A percentile compares a stretch with the other conserved stretches of the same genome.
Evolutionary conservation across 2,113 vertebrate genomes (phyloP).

Genomic region (Eptesicus fuscus): DNA sequence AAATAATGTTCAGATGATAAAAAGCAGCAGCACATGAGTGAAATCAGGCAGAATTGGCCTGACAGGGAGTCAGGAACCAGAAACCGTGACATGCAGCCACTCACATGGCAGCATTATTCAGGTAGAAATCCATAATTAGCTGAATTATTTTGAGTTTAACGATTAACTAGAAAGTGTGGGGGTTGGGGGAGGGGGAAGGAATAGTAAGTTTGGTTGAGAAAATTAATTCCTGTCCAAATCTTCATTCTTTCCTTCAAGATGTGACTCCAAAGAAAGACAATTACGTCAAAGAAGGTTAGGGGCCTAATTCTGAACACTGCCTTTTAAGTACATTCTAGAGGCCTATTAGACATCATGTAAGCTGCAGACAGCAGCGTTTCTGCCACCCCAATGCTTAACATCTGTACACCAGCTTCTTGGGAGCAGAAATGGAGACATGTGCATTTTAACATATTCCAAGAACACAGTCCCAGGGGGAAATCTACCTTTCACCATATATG

Average conservation of each 20-base stretch:
- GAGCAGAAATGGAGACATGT: conserved; percentile 63
- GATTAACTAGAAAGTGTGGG: neutral
- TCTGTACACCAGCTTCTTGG: conserved; percentile 70
- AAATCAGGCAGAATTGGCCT: conserved; percentile 17
- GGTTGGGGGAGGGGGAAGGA: neutral
- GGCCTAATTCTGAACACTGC: conserved; percentile 5
- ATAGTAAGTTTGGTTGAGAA: neutral
- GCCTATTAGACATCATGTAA: conserved; percentile 56
- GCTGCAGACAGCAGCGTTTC: conserved; percentile 46
- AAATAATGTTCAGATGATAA: conserved; percentile 48
- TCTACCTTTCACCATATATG: conserved; percentile 70
- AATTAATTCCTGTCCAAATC: conserved; percentile 19
- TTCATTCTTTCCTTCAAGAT: conserved; percentile 56
- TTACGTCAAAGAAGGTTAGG: conserved; percentile 43
- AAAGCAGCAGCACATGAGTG: conserved; percentile 38
- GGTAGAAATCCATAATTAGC: neutral
- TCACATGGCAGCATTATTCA: neutral
- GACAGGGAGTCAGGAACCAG: conserved; percentile 51
- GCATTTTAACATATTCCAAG: conserved; percentile 66
- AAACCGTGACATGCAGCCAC: neutral
- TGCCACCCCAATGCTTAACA: conserved; percentile 54
- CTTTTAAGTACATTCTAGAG: conserved; percentile 55
- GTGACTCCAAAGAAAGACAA: conserved; percentile 62
- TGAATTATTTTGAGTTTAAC: neutral
- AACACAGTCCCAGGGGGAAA: conserved; percentile 34